Evolutionary conservation across 2,888 invertebrate genomes (phyloP).

Genomic region (Thera obeliscata): DNA sequence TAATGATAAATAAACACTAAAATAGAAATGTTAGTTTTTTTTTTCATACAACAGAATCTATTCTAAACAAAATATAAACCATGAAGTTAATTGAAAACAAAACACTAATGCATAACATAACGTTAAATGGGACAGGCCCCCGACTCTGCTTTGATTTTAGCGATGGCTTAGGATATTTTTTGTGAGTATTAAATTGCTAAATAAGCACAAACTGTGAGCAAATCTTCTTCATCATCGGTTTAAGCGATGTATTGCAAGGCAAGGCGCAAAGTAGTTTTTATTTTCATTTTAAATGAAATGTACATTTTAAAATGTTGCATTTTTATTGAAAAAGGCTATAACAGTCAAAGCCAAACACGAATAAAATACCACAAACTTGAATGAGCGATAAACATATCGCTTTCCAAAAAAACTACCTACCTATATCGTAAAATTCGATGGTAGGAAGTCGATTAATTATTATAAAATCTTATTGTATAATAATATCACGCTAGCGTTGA

Average conservation of each 20-base stretch:
- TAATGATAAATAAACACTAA: constrained; percentile 71
- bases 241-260: constrained; percentile 32
- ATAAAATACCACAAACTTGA: constrained; percentile 36
- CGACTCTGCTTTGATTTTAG: constrained; percentile 40
- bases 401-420: constrained; percentile 28
- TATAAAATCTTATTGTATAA: constrained; percentile 29
- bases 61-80: constrained; percentile 73
- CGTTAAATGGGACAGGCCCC: constrained; percentile 45
- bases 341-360: constrained; percentile 35
- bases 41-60: constrained; percentile 72
- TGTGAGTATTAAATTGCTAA: constrained; percentile 26
- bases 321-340: constrained; percentile 31
- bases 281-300: constrained; percentile 34
- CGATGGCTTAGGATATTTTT: constrained; percentile 24
- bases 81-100: constrained; percentile 55
- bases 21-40: constrained; percentile 66
- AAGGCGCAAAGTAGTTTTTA: constrained; percentile 19
- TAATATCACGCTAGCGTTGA: constrained; percentile 31
- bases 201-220: constrained; percentile 30
- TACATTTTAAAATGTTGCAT: constrained; percentile 19
- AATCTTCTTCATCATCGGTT: constrained; percentile 15
- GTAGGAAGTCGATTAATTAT: constrained; percentile 32
- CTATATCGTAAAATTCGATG: constrained; percentile 33
- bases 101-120: constrained; percentile 62
- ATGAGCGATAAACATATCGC: constrained; percentile 26